Conservation (phyloP, 2,797 vertebrate genomes). For the Muscicapa striata region DNA sequence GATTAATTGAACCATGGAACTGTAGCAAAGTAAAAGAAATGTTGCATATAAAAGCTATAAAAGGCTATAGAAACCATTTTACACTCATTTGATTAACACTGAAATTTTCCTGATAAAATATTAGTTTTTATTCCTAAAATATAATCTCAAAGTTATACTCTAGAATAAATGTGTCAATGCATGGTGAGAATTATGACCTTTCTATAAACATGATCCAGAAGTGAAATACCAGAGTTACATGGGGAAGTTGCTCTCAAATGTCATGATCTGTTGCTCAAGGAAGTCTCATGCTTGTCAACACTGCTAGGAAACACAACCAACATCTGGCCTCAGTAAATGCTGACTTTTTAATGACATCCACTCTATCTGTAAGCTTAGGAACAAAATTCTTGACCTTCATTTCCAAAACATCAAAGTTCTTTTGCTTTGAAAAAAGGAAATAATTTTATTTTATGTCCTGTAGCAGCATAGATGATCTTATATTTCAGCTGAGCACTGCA, state of each 20-base stretch:
- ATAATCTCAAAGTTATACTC: neutral
- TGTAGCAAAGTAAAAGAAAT: conserved; percentile 1
- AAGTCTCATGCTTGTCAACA: neutral
- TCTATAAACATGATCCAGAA: neutral
- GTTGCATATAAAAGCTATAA: neutral
- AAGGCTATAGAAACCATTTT: neutral
- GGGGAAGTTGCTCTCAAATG: neutral
- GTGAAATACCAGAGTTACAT: neutral
- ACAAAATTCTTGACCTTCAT: neutral
- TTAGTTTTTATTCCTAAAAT: neutral
- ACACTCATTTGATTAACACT: neutral
- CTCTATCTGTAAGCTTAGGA: neutral
- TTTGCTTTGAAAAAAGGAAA: neutral
- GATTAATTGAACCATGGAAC: conserved; percentile 24
- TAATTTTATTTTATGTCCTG: neutral
- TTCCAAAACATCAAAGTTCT: neutral
- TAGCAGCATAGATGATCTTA: neutral
- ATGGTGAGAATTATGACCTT: neutral
- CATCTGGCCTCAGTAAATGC: neutral
- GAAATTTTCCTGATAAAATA: neutral
- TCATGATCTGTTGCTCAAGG: neutral
- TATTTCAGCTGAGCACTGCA: neutral
- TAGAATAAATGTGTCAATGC: neutral
- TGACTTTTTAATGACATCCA: neutral
- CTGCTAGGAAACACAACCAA: neutral